These are phyloP conservation scores for Clarias magur DNA, from an alignment of 2,113 vertebrate species.

Conservation along the genomic window DNA sequence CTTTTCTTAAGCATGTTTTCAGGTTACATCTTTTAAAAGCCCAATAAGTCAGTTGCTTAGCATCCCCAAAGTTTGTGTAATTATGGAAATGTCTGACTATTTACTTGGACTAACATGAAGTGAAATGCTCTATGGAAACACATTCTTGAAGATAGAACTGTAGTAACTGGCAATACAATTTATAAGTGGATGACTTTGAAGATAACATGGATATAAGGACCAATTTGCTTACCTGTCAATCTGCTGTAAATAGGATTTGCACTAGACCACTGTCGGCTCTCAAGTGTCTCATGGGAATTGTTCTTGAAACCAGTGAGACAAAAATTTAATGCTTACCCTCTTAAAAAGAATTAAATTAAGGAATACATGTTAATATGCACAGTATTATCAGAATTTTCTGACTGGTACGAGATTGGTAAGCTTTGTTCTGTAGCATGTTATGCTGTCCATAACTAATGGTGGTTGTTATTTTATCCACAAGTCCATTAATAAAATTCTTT, in stretches of 20 bases:
- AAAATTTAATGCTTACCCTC: not conserved
- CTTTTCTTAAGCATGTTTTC: not conserved
- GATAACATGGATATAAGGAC: not conserved
- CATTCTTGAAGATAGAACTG: not conserved
- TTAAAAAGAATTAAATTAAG: slow-evolving; percentile 3
- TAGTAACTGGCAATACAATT: not conserved
- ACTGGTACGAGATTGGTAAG: not conserved
- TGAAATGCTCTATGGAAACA: too few species aligned
- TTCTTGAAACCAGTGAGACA: slow-evolving; percentile 27
- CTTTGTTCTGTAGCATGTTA: not conserved
- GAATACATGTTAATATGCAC: slow-evolving; percentile 18
- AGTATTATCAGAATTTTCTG: slow-evolving; percentile 27
- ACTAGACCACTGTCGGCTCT: not conserved
- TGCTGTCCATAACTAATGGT: not conserved
- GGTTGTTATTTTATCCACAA: slow-evolving; percentile 26
- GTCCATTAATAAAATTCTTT: slow-evolving; percentile 36
- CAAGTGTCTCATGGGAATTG: not conserved
- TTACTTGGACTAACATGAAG: not conserved
- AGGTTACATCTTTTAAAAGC: not conserved
- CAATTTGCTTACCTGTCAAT: not conserved
- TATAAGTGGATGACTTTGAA: not conserved
- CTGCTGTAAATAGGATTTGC: slow-evolving; percentile 23
- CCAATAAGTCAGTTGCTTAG: not conserved
- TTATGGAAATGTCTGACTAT: not conserved
- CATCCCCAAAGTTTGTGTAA: not conserved